Base-by-base conservation (phyloP, 2,797 vertebrate species). In the Arrhamphus sclerolepis region DNA sequence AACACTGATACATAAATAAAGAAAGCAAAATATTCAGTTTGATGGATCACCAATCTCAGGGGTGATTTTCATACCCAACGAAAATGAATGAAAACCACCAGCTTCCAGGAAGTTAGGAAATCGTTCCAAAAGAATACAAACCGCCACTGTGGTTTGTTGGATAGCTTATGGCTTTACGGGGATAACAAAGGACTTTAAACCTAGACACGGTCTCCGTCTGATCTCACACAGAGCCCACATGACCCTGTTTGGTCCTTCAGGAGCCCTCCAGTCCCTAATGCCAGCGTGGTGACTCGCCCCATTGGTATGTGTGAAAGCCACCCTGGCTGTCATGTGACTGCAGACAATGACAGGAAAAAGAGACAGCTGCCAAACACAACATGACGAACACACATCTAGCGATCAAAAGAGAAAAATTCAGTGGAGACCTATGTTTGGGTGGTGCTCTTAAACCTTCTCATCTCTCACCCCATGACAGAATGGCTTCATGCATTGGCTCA, bases 311-410 rank as follows among this genome's bases (percentile, higher is more conserved):
- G 79, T 85, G 76, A 87, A 89, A 86, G 80, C 87, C 77, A 84
- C 72, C 63, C 80, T 69, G 75, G 71, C 62, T 62, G 70, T 86
- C 79, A 86, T 80, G 82, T 86, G 87, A 87, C 81, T 56, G 50
- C 56, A 65, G 76, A 88, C 83, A 90, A 88, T 85, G 86, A 87
- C 84, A 89, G 85, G 81, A 87, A 87, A 82, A 84, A 82, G 73
- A 82, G 74, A 82, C 83, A 87, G 80, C 82, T 89, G 90, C 80
- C 86, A 88, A 85, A 56, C 46, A 73, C 77, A 84, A 82, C 64
- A 76, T 71, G 70, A 68, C 78, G 75, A 62, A 50, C 38, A 67
- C 51, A 68, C 22, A 39, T 47, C 60, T 38, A 53, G 58, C 46
- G 26, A 75, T 74, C 55, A 74, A 69, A 77, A 62, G 54, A 13